Base-by-base conservation (phyloP, 2,797 vertebrate genomes). In the Melanogrammus aeglefinus region DNA sequence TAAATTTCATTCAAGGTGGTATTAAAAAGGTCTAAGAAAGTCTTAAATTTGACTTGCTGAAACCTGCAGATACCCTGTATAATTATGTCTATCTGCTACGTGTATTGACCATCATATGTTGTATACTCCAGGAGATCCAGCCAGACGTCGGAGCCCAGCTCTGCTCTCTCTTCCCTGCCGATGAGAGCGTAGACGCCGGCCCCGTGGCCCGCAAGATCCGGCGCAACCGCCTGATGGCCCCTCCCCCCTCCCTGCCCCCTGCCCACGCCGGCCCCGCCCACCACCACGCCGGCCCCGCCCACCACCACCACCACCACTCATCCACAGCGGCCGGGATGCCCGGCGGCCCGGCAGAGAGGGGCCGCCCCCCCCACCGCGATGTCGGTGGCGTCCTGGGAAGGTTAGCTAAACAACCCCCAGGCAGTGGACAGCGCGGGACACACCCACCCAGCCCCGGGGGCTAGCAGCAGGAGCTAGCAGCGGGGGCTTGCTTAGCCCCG, bases 181-280 rank as follows among this genome's bases (percentile, higher is more conserved):
- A 99, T 82, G 97, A 99, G 94, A 98, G 95, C 85, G 98, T 99
- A 94, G 97, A 99, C 91, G 95, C 99, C 89, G 96, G 97, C 95
- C 96, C 96, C 90, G 96, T 99, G 93, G 97, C 97, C 93, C 97
- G 97, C 88, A 96, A 96, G 90, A 96, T 99, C 93, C 96, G 96
- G 84, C 97, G 98, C 94, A 97, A 97, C 95, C 96, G 96, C 89
- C 96, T 90, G 95, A 98, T 95, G 88, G 86, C 95, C 96, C 89
- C 95, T 29, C 41, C 75, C 95, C 95, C 94, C 96, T 97, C 41
- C 97, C 97, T 81, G 97, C 98, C 82, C 96, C 96, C 51, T 95
- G 96, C 85, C 97, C 98, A 81, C 95, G 92, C 2, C 2, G 63
- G 63, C 63, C 63, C 63, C 24, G 24, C 63, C 63, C 63, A 69